phyloP scores from a whole-genome alignment of 2,888 invertebrate species.

The Chloromyia formosa region DNA sequence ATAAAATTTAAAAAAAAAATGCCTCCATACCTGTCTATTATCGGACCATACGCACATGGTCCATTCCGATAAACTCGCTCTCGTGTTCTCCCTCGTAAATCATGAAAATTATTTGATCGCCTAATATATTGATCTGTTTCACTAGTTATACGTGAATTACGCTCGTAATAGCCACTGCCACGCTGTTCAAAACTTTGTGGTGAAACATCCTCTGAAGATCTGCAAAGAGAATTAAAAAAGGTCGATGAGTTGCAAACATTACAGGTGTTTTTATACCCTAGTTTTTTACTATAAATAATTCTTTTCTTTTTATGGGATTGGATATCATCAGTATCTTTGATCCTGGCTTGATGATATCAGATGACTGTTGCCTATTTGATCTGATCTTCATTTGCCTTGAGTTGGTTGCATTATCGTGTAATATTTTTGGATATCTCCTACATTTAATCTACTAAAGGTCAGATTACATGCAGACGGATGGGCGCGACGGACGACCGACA shows the following conservation, averaged over 20 bases:
- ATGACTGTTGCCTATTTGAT: too few relatives aligned
- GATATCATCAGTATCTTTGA: too few relatives aligned
- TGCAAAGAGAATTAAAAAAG: conserved; percentile 52
- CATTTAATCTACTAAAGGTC: too few relatives aligned
- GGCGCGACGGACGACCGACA: too few relatives aligned
- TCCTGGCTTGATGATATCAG: too few relatives aligned
- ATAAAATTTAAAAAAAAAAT: not conserved
- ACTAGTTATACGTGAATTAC: conserved; percentile 61
- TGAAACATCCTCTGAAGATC: conserved; percentile 65
- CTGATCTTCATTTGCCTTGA: too few relatives aligned
- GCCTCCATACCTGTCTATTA: conserved; percentile 60
- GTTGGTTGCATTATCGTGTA: too few relatives aligned
- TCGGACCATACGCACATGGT: conserved; percentile 59
- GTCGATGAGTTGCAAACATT: not conserved
- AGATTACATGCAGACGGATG: too few relatives aligned
- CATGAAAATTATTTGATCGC: conserved; percentile 58
- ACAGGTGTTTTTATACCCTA: too few relatives aligned
- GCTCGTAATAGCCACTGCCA: conserved; percentile 63
- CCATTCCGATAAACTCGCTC: conserved; percentile 65
- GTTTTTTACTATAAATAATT: too few relatives aligned
- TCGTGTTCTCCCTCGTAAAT: conserved; percentile 62
- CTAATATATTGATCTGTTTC: conserved; percentile 58
- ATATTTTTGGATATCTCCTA: too few relatives aligned
- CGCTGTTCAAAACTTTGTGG: conserved; percentile 64
- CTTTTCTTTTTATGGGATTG: too few relatives aligned